Base-by-base conservation (phyloP, 2,888 invertebrate genomes). In the Drosophila flavopinicola region DNA sequence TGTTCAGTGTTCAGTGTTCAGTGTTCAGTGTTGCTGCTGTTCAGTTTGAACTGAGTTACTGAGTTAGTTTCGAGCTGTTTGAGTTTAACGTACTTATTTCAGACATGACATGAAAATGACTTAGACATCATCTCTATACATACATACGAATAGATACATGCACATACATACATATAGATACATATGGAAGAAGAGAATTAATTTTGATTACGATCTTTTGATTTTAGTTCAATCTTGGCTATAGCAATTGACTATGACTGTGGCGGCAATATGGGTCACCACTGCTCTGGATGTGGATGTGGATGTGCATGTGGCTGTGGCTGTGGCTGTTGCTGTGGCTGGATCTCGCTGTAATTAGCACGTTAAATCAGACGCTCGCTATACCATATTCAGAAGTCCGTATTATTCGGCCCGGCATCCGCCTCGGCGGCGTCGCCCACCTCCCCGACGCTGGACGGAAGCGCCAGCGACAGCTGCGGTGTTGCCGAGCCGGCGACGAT, bases 321-420 rank as follows among this genome's bases (percentile, higher is more conserved):
- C 9, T 57, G 32, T 44, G 54, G 54, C 13, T 49, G 33, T 39
- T 41, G 49, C 29, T 30, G 41, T 44, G 41, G 45, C 15, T 57
- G 44, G 60, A 38, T 24, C 58, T 33, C 56, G 44, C 66, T 86
- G 79, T 38, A 73, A 85, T 87, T 86, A 90, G 90, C 91, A 91
- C 91, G 90, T 92, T 93, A 94, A 93, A 94, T 94, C 92, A 94
- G 93, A 92, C 94, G 94, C 94, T 94, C 94, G 92, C 93, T 94
- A 91, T 94, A 94, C 94, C 94, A 94, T 93, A 94, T 94, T 94
- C 94, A 94, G 93, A 94, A 93, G 92, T 94, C 94, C 88, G 92
- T 92, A 76, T 91, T 91, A 73, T 92, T 92, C 68, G 90, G 83
- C 54, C 89, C 85, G 59, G 88, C 88, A 70, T 91, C 90, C 65